phyloP scores from a whole-genome alignment of 30 jellyfish, hydroid and myxozoan genomes.

The Hydra vulgaris region DNA sequence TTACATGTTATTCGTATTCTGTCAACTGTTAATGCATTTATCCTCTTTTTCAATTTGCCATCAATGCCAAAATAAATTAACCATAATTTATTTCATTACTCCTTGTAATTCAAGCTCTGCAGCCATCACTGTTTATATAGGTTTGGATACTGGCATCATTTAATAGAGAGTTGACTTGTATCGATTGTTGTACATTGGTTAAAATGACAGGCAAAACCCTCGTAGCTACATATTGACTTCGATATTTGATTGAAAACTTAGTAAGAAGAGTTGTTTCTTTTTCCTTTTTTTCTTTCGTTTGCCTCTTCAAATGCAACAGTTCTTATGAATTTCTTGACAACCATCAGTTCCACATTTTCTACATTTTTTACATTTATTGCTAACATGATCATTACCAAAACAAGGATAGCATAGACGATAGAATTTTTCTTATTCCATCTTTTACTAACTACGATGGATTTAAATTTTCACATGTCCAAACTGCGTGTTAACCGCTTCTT shows the following conservation, averaged over 20 bases:
- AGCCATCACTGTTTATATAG: slow-evolving; percentile 1
- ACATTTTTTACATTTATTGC: too few species aligned
- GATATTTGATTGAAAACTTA: neutral
- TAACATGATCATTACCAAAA: too few species aligned
- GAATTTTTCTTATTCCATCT: neutral
- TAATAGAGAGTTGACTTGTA: too few species aligned
- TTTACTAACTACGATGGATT: neutral
- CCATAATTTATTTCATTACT: too few species aligned
- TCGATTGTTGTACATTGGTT: too few species aligned
- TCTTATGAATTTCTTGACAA: too few species aligned
- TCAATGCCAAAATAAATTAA: neutral
- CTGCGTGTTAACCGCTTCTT: neutral
- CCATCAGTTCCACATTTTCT: too few species aligned
- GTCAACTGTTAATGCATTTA: too few species aligned
- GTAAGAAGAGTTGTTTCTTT: neutral
- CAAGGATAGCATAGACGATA: neutral
- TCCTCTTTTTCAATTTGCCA: neutral
- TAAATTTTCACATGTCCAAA: neutral
- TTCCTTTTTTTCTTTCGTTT: neutral
- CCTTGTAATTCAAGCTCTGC: neutral
- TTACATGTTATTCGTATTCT: too few species aligned
- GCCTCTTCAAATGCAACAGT: neutral
- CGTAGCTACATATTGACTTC: too few species aligned
- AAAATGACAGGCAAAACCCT: too few species aligned
- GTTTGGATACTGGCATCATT: too few species aligned